A percentile compares a stretch with the other conserved stretches of the same genome.
Conservation (phyloP, 1,140 invertebrate species). For the Gryon sp. region DNA sequence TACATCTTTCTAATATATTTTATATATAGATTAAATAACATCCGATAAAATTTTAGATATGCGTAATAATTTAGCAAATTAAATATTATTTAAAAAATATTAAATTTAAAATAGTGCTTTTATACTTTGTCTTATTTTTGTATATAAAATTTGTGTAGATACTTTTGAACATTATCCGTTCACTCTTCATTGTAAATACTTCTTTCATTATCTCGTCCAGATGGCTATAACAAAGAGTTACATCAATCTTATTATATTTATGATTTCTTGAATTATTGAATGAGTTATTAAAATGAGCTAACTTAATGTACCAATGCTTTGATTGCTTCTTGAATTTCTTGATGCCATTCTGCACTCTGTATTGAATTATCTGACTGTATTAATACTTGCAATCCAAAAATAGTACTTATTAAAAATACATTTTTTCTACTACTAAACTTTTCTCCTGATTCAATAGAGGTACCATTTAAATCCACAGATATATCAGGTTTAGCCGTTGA, state of each 20-base stretch:
- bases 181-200: not conserved
- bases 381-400: slow-evolving; percentile 80
- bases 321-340: slow-evolving; percentile 79
- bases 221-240: slow-evolving; percentile 13
- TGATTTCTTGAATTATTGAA: not conserved
- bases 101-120: not conserved
- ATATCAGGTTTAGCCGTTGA: slow-evolving; percentile 79
- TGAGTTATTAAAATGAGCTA: not conserved
- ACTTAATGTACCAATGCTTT: slow-evolving; percentile 74
- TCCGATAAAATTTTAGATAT: slow-evolving; percentile 13
- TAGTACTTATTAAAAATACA: slow-evolving; percentile 81
- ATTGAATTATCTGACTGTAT: slow-evolving; percentile 81
- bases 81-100: slow-evolving; percentile 4
- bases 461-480: slow-evolving; percentile 81
- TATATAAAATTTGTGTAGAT: not conserved
- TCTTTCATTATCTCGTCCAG: slow-evolving; percentile 19
- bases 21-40: slow-evolving; percentile 23
- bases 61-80: slow-evolving; percentile 8
- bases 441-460: slow-evolving; percentile 79
- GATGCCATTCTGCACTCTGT: slow-evolving; percentile 79
- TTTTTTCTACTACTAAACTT: slow-evolving; percentile 82
- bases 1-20: not conserved
- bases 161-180: no score
- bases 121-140: not conserved
- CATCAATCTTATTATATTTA: not conserved